Evolutionary conservation across 2,888 invertebrate species (phyloP), one percentile per base, ranked within the genome.

Genomic region (Nudaria mundana): DNA sequence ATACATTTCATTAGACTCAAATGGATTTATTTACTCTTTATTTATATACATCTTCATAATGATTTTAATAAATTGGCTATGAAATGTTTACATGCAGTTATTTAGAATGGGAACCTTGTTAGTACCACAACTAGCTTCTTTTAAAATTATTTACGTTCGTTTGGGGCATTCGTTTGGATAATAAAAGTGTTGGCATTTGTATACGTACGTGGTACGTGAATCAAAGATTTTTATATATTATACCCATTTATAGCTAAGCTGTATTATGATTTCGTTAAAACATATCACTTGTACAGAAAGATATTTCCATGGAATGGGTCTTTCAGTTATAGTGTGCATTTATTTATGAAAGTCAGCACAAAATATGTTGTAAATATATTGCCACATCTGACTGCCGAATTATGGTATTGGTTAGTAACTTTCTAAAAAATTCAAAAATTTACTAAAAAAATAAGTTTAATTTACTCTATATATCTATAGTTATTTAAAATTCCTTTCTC

Each of bases 21-120:
- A 81, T 77, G 61, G 71, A 76, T 76, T 81, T 80, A 76, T 79
- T 76, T 73, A 80, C 66, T 38, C 44, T 38, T 56, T 61, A 61
- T 68, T 63, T 63, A 63, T 56, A 58, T 56, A 61, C 11, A 11
- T n/a, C 37, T 52, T 38, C 46, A 38, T 58, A 46, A 54, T 54
- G 3, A 34, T 59, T 63, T 64, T 51, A 51, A 49, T 56, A 25
- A 33, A 29, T 37, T 35, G 69, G 70, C 71, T 79, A 77, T 76
- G 72, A 72, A 61, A 55, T 66, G 66, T 64, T 72, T 69, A 65
- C 58, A 34, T 26, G 30, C 26, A 39, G 30, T 41, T 30, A 18
- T 31, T 37, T 47, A 39, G 38, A 44, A 45, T 30, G 38, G 23
- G 33, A 40, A 45, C 6, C 52, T 55, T 52, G 2, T 51, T 61